Evolutionary conservation across 1,140 invertebrate genomes (phyloP).

Genomic region (Calephelis virginiensis): DNA sequence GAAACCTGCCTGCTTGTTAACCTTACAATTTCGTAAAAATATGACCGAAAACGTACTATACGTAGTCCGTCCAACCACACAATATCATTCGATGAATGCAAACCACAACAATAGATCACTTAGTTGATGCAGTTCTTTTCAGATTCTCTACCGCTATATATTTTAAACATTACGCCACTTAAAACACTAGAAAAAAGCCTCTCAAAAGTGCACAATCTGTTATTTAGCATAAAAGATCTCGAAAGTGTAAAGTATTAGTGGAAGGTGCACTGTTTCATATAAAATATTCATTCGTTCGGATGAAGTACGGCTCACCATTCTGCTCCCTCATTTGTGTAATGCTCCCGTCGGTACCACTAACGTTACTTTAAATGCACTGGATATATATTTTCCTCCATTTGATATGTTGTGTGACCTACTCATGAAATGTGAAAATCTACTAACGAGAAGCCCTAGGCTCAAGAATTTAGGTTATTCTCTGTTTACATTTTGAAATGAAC

Average conservation of each 20-base stretch:
- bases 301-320: constrained; percentile 24
- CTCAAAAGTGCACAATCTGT: too few relatives aligned
- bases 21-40: too few relatives aligned
- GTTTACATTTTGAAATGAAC: neutral
- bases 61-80: too few relatives aligned
- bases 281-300: constrained; percentile 42
- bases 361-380: constrained; percentile 32
- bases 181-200: too few relatives aligned
- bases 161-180: too few relatives aligned
- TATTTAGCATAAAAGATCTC: constrained; percentile 18
- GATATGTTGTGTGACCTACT: constrained; percentile 9
- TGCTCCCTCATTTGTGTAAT: constrained; percentile 35
- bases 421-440: neutral
- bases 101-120: too few relatives aligned
- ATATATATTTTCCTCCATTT: constrained; percentile 28
- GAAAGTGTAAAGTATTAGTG: constrained; percentile 24
- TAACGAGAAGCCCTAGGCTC: constrained; percentile 1
- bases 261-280: constrained; percentile 47
- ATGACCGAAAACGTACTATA: too few relatives aligned
- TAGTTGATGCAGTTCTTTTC: too few relatives aligned
- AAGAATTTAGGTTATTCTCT: neutral
- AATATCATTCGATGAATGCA: too few relatives aligned
- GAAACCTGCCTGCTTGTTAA: too few relatives aligned
- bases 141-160: too few relatives aligned
- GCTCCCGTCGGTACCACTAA: constrained; percentile 25